Percentiles rank a stretch among this genome's conserved stretches.
Evolutionary conservation across 2,113 vertebrate species (phyloP).

Genomic region (Speoplatyrhinus poulsoni): DNA sequence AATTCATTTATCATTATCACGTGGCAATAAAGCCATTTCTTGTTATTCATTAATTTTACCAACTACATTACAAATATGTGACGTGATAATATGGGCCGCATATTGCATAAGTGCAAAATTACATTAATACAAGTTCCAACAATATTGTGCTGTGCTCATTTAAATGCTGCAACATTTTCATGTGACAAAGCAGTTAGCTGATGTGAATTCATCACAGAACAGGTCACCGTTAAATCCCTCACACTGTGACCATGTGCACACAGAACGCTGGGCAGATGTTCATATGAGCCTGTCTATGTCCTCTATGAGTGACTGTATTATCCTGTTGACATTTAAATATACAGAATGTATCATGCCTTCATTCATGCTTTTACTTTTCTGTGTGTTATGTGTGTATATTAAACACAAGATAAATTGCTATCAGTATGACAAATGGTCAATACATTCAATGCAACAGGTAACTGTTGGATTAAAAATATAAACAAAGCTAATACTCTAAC

Average conservation of each 20-base stretch:
- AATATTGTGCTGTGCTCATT: neutral
- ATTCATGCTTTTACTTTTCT: constrained; percentile 1
- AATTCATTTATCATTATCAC: constrained; percentile 22
- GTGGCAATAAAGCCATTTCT: constrained; percentile 58
- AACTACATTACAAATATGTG: constrained; percentile 1
- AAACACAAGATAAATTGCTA: too few species aligned
- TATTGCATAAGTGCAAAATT: constrained; percentile 2
- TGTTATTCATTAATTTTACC: constrained; percentile 34
- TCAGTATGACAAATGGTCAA: too few species aligned
- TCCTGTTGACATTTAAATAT: constrained; percentile 33
- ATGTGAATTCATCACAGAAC: constrained; percentile 60
- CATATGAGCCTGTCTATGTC: constrained; percentile 40
- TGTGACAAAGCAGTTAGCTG: constrained; percentile 50
- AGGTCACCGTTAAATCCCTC: constrained; percentile 51
- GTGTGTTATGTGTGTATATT: too few species aligned
- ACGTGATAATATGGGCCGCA: neutral
- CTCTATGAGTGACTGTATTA: constrained; percentile 34
- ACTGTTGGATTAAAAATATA: too few species aligned
- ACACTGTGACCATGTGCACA: constrained; percentile 4
- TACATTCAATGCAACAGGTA: too few species aligned
- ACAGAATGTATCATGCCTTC: constrained; percentile 16
- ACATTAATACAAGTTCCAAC: neutral
- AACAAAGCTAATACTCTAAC: neutral
- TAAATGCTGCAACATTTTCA: constrained; percentile 17
- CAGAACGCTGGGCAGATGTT: constrained; percentile 57